Conservation (phyloP, 2,797 vertebrate species). For the Malurus leucopterus region DNA sequence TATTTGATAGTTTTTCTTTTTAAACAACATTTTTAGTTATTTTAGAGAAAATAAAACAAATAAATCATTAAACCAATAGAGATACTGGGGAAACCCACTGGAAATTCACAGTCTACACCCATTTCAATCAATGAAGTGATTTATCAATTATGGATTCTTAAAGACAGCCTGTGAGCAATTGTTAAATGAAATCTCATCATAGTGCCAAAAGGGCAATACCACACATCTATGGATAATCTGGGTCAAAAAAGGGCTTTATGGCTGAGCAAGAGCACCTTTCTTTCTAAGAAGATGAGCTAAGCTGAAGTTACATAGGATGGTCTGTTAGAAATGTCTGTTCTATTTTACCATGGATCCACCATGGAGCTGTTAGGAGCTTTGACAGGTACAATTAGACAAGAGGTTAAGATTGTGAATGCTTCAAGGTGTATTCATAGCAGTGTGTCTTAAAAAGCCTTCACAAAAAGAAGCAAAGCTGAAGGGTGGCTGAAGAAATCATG, state of each 20-base stretch:
- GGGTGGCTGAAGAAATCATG: neutral
- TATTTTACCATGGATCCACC: neutral
- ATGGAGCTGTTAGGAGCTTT: neutral
- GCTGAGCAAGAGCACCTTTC: neutral
- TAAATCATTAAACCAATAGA: neutral
- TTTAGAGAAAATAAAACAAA: neutral
- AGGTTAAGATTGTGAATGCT: neutral
- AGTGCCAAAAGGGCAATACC: neutral
- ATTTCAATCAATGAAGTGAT: neutral
- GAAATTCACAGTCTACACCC: neutral
- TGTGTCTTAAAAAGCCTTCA: neutral
- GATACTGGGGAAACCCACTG: neutral
- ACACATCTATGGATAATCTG: neutral
- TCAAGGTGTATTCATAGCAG: neutral
- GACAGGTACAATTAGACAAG: neutral
- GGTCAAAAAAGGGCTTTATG: neutral
- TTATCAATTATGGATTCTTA: neutral
- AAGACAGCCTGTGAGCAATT: neutral
- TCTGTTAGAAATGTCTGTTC: neutral
- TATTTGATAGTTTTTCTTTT: neutral
- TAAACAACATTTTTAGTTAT: neutral
- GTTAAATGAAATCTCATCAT: neutral
- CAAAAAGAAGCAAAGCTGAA: constrained; percentile 4
- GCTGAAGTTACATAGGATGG: neutral
- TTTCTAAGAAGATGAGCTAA: neutral